Conservation (phyloP, 2,797 vertebrate genomes). For the Petrocephalus sullivani region DNA sequence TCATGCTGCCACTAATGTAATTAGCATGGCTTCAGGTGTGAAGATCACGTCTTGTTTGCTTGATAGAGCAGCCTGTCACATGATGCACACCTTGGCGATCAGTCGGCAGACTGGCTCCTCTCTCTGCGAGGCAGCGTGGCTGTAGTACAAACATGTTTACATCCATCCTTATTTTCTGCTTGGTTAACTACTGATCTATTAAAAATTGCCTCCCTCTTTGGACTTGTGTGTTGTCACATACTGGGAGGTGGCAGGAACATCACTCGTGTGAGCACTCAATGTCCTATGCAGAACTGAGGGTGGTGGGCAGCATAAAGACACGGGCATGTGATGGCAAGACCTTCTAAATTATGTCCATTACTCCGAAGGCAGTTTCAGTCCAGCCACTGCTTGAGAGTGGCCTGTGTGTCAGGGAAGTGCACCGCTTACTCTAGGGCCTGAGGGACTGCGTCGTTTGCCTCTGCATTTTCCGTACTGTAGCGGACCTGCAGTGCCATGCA, state of each 20-base stretch:
- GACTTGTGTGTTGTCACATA: too few species aligned
- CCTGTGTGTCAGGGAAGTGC: background rate
- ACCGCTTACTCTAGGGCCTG: background rate
- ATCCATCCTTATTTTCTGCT: background rate
- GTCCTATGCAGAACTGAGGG: background rate
- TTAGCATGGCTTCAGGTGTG: constrained; percentile 37
- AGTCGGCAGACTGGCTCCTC: background rate
- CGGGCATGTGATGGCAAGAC: background rate
- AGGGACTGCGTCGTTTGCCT: background rate
- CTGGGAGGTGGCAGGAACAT: background rate
- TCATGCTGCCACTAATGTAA: constrained; percentile 53
- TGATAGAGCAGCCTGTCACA: constrained; percentile 46
- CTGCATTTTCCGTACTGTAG: background rate
- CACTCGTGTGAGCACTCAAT: background rate
- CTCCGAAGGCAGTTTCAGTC: background rate
- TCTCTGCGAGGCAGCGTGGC: background rate
- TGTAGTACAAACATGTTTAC: background rate
- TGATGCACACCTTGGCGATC: constrained; percentile 16
- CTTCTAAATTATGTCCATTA: background rate
- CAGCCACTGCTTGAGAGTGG: background rate
- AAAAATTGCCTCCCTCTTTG: background rate
- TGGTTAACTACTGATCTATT: background rate
- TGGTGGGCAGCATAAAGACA: background rate
- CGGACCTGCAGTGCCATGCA: background rate
- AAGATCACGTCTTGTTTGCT: constrained; percentile 21